Conservation (phyloP, 2,888 invertebrate species). For the Tetramorium bicarinatum region DNA sequence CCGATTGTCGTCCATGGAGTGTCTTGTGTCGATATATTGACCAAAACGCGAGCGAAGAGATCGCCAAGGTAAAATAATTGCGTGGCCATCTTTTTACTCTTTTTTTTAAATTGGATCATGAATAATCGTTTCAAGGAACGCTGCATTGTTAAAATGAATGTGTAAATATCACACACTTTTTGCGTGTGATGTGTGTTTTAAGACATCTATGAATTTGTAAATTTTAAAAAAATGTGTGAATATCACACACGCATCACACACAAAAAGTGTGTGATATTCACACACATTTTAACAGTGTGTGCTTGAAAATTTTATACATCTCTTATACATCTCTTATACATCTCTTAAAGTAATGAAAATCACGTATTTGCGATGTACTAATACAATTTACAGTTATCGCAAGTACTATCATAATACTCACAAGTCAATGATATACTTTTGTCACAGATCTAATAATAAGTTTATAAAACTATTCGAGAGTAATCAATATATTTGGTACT, state of each 20-base stretch:
- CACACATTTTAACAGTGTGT: neutral
- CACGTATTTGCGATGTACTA: neutral
- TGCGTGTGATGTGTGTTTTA: too few species aligned
- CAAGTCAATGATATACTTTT: neutral
- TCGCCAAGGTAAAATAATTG: slow-evolving; percentile 12
- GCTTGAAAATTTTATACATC: neutral
- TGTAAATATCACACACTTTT: too few species aligned
- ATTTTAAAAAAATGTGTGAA: too few species aligned
- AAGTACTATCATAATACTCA: slow-evolving; percentile 5
- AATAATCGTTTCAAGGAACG: neutral
- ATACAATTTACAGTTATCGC: neutral
- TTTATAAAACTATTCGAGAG: neutral
- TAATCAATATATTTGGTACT: slow-evolving; percentile 4
- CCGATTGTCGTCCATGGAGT: slow-evolving; percentile 59
- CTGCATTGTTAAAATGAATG: too few species aligned
- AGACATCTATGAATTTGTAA: too few species aligned
- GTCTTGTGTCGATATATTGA: slow-evolving; percentile 19
- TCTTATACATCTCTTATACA: too few species aligned
- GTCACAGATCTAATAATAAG: neutral
- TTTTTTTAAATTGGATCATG: neutral
- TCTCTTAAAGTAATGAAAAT: neutral
- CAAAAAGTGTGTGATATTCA: too few species aligned
- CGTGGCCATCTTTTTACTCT: too few species aligned
- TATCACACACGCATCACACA: too few species aligned
- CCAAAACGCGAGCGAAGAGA: neutral